Evolutionary conservation across 2,888 invertebrate species (phyloP), one percentile per base, ranked within the genome.

Genomic region (Ophion ventricosus): DNA sequence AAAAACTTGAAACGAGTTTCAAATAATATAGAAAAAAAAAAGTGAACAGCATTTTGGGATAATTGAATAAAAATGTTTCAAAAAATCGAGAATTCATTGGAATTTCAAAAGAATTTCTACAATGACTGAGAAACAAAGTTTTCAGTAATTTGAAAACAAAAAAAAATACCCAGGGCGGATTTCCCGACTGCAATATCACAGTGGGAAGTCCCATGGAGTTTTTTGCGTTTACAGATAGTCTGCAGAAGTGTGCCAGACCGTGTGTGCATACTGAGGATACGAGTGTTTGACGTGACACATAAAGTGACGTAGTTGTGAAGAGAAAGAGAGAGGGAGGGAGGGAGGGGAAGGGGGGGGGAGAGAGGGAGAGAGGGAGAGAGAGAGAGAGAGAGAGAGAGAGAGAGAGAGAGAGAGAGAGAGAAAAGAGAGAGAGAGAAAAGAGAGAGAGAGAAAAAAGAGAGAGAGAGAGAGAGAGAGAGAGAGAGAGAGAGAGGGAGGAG

Each of bases 211-310:
- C 25, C 26, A 26, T 61, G 26, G 10, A 61, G 23, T 14, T 72
- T 35, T 72, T 23, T 72, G 57, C 14, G 23, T 49, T 49, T 49
- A 17, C 35, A 72, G 14, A 49, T 49, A 17, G 49, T 49, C 54
- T 35, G 54, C n/a, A 75, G 54, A 76, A 76, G 76, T 66, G 67
- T 67, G 76, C 57, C 76, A 67, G 57, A 76, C 67, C 26, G 26
- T 57, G 43, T 23, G 25, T 29, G 67, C 57, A 35, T n/a, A 57
- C 57, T 57, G 54, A 26, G n/a, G 54, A 25, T 56, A 35, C 8
- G 56, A 66, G 67, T 56, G 67, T 76, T 25, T 14, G 35, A 67
- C 25, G 14, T 25, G 75, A 57, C 64, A 67, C 67, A 66, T 35
- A 57, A 57, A 57, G 57, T 40, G 66, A 57, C 56, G 49, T 49